phyloP scores from a whole-genome alignment of 2,888 invertebrate species.

The Prosapia bicincta region DNA sequence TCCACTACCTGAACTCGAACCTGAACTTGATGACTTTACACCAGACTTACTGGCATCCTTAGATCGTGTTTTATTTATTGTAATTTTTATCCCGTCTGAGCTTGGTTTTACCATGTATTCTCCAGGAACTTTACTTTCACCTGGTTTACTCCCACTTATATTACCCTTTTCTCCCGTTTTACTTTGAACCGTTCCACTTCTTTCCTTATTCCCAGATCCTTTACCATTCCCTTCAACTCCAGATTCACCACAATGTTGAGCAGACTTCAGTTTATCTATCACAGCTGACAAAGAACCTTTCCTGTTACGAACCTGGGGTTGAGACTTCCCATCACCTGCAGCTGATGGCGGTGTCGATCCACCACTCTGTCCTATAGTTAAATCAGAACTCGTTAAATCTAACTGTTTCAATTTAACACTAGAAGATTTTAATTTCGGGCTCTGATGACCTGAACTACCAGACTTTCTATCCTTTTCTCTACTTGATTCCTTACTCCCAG shows the following conservation, averaged over 20 bases:
- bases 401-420: constrained; percentile 63
- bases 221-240: constrained; percentile 16
- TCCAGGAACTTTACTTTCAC: constrained; percentile 50
- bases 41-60: constrained; percentile 58
- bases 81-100: constrained; percentile 85
- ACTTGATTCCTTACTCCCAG: constrained; percentile 49
- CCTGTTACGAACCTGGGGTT: constrained; percentile 49
- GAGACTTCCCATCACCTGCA: constrained; percentile 34
- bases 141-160: constrained; percentile 40
- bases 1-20: constrained; percentile 51
- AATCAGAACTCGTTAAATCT: constrained; percentile 52
- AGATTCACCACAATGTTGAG: constrained; percentile 55
- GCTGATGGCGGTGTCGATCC: constrained; percentile 35
- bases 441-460: constrained; percentile 51
- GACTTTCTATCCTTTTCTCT: constrained; percentile 52
- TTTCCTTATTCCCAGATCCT: constrained; percentile 11
- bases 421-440: constrained; percentile 64
- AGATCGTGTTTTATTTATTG: constrained; percentile 82
- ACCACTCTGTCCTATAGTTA: constrained; percentile 33
- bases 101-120: constrained; percentile 90
- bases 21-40: constrained; percentile 50
- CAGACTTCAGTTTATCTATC: constrained; percentile 80
- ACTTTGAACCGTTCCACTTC: constrained; percentile 11
- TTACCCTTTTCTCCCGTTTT: constrained; percentile 34
- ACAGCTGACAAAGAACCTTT: constrained; percentile 79